Evolutionary conservation across 2,797 vertebrate genomes (phyloP).

Genomic region (Kryptopterus vitreolus): DNA sequence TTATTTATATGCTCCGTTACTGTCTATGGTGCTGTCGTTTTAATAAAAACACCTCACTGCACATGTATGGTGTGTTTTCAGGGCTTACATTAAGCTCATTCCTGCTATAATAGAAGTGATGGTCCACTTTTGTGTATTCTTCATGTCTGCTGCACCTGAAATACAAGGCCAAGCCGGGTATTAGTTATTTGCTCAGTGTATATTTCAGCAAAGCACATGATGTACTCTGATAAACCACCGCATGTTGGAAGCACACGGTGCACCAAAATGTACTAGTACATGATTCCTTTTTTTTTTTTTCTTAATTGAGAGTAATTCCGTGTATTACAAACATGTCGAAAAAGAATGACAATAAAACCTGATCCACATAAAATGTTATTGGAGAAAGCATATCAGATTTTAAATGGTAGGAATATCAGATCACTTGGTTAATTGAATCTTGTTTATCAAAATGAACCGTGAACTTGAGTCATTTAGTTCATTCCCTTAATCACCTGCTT

Average conservation of each 20-base stretch:
- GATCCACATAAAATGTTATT: too few relatives aligned
- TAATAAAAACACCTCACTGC: background rate
- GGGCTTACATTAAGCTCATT: constrained; percentile 79
- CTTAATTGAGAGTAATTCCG: background rate
- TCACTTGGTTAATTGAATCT: too few relatives aligned
- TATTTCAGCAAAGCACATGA: constrained; percentile 4
- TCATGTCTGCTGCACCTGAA: constrained; percentile 65
- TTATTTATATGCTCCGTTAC: too few relatives aligned
- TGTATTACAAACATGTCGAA: background rate
- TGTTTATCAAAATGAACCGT: too few relatives aligned
- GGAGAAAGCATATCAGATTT: too few relatives aligned
- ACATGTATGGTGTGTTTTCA: background rate
- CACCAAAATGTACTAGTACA: background rate
- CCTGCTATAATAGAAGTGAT: constrained; percentile 64
- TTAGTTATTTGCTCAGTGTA: constrained; percentile 10
- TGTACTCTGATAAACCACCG: background rate
- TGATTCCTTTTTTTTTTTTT: background rate
- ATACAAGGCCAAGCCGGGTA: constrained; percentile 41
- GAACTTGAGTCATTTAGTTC: too few relatives aligned
- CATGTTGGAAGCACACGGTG: background rate
- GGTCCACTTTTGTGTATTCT: constrained; percentile 59
- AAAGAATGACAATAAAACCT: background rate
- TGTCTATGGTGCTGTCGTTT: background rate
- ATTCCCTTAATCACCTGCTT: too few relatives aligned
- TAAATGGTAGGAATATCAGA: too few relatives aligned